A percentile compares a stretch with the other conserved stretches of the same genome.
Evolutionary conservation across 2,888 invertebrate genomes (phyloP).

Genomic region (Strigamia transsilvanica): DNA sequence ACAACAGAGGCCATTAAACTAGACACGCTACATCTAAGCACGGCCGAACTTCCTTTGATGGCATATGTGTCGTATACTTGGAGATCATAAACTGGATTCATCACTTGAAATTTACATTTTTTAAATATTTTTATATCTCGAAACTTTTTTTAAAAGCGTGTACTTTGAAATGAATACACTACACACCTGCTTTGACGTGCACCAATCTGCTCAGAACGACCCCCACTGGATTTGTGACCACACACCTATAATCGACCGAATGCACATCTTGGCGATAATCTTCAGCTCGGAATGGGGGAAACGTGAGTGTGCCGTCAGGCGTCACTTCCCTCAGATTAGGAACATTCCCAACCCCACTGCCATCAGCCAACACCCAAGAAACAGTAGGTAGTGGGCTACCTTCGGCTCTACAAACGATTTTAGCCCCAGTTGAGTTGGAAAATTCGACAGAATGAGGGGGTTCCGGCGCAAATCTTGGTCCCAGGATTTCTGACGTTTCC

Average conservation of each 20-base stretch:
- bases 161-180: neutral
- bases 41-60: constrained; percentile 47
- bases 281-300: constrained; percentile 61
- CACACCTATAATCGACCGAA: constrained; percentile 62
- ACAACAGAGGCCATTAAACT: constrained; percentile 16
- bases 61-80: constrained; percentile 50
- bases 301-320: constrained; percentile 61
- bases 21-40: constrained; percentile 39
- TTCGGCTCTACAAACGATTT: neutral
- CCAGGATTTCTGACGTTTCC: constrained; percentile 2
- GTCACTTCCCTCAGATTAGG: neutral
- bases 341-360: constrained; percentile 10
- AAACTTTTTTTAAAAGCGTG: neutral
- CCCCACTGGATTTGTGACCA: constrained; percentile 62
- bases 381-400: constrained; percentile 29
- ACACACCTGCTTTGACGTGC: constrained; percentile 62
- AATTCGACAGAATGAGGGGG: constrained; percentile 38
- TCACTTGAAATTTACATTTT: neutral
- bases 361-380: constrained; percentile 37
- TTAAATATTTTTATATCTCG: neutral
- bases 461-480: constrained; percentile 23
- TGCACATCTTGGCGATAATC: constrained; percentile 61
- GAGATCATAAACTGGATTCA: constrained; percentile 50
- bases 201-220: constrained; percentile 62
- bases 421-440: constrained; percentile 40